Evolutionary conservation across 1,140 invertebrate genomes (phyloP).

Genomic region (Pollicipes pollicipes): DNA sequence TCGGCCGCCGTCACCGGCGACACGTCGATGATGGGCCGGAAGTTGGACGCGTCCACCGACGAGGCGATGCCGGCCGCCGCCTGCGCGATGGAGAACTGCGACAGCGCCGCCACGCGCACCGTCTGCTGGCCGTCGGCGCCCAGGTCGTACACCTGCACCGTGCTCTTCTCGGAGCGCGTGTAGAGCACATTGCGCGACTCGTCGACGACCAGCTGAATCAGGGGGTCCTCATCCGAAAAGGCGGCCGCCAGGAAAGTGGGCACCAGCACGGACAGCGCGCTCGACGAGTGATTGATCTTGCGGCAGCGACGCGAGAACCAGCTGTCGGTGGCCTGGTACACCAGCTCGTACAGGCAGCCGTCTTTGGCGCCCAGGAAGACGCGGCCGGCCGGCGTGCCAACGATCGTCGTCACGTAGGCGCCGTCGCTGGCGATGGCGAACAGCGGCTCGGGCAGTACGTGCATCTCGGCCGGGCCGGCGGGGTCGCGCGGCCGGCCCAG

Average conservation of each 20-base stretch:
- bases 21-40: constrained; percentile 70
- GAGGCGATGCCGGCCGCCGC: constrained; percentile 53
- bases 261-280: constrained; percentile 65
- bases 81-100: constrained; percentile 56
- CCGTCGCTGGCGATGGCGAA: constrained; percentile 86
- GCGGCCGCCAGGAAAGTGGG: constrained; percentile 73
- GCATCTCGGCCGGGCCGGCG: constrained; percentile 50
- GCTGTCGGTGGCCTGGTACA: constrained; percentile 51
- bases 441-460: constrained; percentile 79
- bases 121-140: constrained; percentile 55
- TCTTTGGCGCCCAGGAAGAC: constrained; percentile 91
- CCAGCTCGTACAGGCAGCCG: constrained; percentile 86
- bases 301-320: constrained; percentile 92
- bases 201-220: constrained; percentile 78
- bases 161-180: constrained; percentile 49
- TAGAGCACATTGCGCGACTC: constrained; percentile 78
- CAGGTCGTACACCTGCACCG: constrained; percentile 57
- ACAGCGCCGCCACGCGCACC: constrained; percentile 50
- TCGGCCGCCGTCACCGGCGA: constrained; percentile 60
- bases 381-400: constrained; percentile 60
- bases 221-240: constrained; percentile 67
- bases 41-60: constrained; percentile 71
- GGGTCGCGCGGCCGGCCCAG: constrained; percentile 33
- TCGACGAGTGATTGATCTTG: constrained; percentile 86
- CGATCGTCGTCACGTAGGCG: constrained; percentile 61